A percentile compares a stretch with the other conserved stretches of the same genome.
These are phyloP conservation scores for Psilanteris sp. DNA, from an alignment of 1,140 invertebrate species.

Conservation along the genomic window DNA sequence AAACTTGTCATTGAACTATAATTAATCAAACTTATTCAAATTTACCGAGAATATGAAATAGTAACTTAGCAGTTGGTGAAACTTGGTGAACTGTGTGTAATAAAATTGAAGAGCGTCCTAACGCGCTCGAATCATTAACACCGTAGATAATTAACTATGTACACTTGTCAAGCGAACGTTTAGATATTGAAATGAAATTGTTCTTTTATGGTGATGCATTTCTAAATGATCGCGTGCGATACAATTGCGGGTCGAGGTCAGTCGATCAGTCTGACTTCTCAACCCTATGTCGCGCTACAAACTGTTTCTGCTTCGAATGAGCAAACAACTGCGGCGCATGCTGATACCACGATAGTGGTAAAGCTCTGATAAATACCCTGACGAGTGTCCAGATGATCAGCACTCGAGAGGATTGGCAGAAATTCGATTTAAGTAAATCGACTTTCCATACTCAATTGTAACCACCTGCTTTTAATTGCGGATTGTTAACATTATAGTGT, in stretches of 20 bases:
- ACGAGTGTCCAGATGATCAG: no score
- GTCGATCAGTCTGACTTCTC: constrained; percentile 54
- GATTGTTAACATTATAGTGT: no score
- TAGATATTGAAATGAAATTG: constrained; percentile 32
- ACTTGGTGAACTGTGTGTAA: constrained; percentile 4
- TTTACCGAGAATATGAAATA: no score
- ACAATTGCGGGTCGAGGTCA: constrained; percentile 50
- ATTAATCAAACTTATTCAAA: no score
- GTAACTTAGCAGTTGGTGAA: neutral
- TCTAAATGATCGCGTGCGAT: constrained; percentile 49
- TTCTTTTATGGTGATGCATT: constrained; percentile 55
- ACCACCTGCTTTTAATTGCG: no score
- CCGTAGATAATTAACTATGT: constrained; percentile 9
- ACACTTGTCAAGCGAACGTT: constrained; percentile 24
- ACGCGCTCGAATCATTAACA: constrained; percentile 24
- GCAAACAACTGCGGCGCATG: constrained; percentile 58
- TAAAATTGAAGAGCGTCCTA: constrained; percentile 17
- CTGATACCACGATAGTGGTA: constrained; percentile 25
- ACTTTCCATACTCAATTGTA: no score
- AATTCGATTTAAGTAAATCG: neutral
- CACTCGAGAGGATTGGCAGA: neutral
- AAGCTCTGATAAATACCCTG: constrained; percentile 27
- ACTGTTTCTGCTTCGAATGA: constrained; percentile 54
- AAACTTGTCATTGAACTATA: no score
- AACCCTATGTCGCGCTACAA: constrained; percentile 55